Evolutionary conservation across 2,888 invertebrate genomes (phyloP), one percentile per base, ranked within the genome.

Genomic region (Diarsia brunnea): DNA sequence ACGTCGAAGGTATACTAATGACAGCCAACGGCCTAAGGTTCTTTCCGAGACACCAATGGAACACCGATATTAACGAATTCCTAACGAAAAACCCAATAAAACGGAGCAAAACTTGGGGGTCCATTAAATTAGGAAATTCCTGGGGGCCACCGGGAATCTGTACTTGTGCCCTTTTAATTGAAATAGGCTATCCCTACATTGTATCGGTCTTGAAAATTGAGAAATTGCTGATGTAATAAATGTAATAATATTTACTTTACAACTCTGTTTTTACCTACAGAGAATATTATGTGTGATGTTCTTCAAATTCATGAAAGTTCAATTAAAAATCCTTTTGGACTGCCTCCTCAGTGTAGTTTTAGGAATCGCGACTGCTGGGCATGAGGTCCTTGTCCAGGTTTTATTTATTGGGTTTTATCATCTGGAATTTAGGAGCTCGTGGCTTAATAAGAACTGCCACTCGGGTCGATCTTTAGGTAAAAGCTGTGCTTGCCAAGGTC

Each of bases 91-190:
- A 31, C 27, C 10, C 7, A 47, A 69, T 69, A 24, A n/a, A 69
- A 55, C 70, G 19, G 55, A 12, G 19, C 31, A 19, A 8, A 31
- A 55, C 31, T 31, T 19, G 31, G 27, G n/a, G 14, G n/a, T 55
- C 45, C 14, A 45, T 69, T 60, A 31, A 31, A 60, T 60, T 24
- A n/a, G 19, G 45, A 70, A 72, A 70, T 69, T 70, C 70, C n/a
- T 47, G 27, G 43, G 31, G 11, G 31, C 31, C 8, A 69, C 7
- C 19, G n/a, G 19, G 19, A 69, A 14, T 55, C 7, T 24, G 31
- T 21, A n/a, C 43, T 43, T 43, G 51, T 67, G 38, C 43, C n/a
- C 7, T 1, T 53, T n/a, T 55, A 31, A 72, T 72, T 55, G 72
- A 0, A 43, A 11, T 27, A 27, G 11, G 7, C 4, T 51, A 16